These are phyloP conservation scores for Lanistes nyassanus DNA, from an alignment of 1,140 invertebrate genomes.

Conservation along the genomic window DNA sequence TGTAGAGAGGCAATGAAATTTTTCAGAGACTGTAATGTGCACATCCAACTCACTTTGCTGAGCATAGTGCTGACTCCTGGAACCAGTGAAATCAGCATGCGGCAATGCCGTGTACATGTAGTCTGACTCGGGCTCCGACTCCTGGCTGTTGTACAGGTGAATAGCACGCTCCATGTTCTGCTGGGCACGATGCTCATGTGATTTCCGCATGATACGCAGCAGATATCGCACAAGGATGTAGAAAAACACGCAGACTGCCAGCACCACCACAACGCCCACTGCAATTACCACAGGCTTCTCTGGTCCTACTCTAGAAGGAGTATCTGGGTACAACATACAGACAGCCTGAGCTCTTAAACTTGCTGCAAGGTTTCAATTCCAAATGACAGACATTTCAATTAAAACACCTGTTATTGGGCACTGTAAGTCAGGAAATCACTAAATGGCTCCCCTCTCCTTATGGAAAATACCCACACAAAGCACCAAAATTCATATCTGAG, in stretches of 20 bases:
- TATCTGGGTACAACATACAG: slow-evolving; percentile 19
- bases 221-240: slow-evolving; percentile 29
- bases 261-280: slow-evolving; percentile 20
- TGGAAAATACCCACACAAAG: too few relatives aligned
- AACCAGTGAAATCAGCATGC: too few relatives aligned
- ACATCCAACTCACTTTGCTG: too few relatives aligned
- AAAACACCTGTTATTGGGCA: too few relatives aligned
- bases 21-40: too few relatives aligned
- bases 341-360: too few relatives aligned
- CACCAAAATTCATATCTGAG: too few relatives aligned
- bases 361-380: not conserved
- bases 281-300: slow-evolving; percentile 28
- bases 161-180: slow-evolving; percentile 33
- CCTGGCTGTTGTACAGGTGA: slow-evolving; percentile 34
- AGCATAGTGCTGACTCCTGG: too few relatives aligned
- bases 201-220: not conserved
- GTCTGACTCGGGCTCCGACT: slow-evolving; percentile 21
- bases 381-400: not conserved
- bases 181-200: slow-evolving; percentile 27
- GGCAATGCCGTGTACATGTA: slow-evolving; percentile 25
- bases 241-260: slow-evolving; percentile 16
- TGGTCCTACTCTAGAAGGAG: slow-evolving; percentile 19
- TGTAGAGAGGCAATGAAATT: too few relatives aligned
- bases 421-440: too few relatives aligned
- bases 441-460: too few relatives aligned